Evolutionary conservation across 2,888 invertebrate genomes (phyloP), one percentile per base, ranked within the genome.

Genomic region (Graphium colonna): DNA sequence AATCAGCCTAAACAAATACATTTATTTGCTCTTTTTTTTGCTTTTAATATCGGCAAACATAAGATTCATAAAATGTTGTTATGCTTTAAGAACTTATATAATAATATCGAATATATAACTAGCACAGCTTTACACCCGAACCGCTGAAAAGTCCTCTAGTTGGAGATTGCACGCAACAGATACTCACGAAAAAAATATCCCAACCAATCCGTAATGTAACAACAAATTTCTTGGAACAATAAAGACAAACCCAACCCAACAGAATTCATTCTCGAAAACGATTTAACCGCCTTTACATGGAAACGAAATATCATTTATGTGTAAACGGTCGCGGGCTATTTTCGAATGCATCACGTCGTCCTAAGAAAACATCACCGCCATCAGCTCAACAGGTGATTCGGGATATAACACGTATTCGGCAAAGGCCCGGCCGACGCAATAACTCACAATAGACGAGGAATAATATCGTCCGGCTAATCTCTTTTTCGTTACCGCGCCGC

Each of bases 401-500:
- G 79, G 82, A 81, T 79, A 75, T 72, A 61, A 75, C 66, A 64
- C 67, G 67, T 75, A 65, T 73, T 77, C 72, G 64, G 77, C 75
- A 79, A 80, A 81, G 73, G 76, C 75, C 77, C 16, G 76, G 75
- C 75, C 70, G 69, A 66, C 60, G 63, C 58, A 60, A 61, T 63
- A 59, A 58, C 50, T 56, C 56, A 73, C 69, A 72, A 75, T 70
- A 67, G 68, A 68, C 56, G 58, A 59, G 59, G 60, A 64, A 68
- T 79, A 82, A 84, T 84, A 83, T 84, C 82, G 75, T 81, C 77
- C 79, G 78, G 77, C 77, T 83, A 86, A 88, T 86, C 86, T 85
- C 78, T 82, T 81, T 85, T 86, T 81, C 79, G 80, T 87, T 82
- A 82, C 75, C 80, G 78, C 73, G 79, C 75, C 80, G 75, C 85